Evolutionary conservation across 2,113 vertebrate species (phyloP).

Genomic region (Grantiella picta): DNA sequence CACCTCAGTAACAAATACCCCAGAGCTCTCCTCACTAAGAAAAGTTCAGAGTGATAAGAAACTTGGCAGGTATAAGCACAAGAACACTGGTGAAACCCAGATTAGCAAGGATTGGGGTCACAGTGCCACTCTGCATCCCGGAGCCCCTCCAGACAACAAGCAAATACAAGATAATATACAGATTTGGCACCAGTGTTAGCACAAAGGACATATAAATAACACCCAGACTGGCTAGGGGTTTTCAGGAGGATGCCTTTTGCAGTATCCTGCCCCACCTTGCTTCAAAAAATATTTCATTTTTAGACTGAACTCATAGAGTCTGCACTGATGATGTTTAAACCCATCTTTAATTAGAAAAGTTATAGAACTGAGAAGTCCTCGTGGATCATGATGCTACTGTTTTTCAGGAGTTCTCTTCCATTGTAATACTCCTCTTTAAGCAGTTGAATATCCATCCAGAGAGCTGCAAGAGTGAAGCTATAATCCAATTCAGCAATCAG

Average conservation of each 20-base stretch:
- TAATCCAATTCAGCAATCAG: not conserved
- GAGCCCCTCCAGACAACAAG: not conserved
- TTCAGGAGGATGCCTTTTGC: not conserved
- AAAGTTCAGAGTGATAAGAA: not conserved
- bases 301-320: not conserved
- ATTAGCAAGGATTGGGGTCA: not conserved
- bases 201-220: not conserved
- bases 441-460: not conserved
- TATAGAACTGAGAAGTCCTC: not conserved
- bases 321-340: not conserved
- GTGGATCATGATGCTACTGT: not conserved
- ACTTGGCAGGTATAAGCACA: not conserved
- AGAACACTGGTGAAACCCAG: not conserved
- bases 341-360: not conserved
- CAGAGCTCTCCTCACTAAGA: not conserved
- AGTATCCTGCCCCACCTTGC: not conserved
- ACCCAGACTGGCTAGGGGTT: not conserved
- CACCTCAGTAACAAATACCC: not conserved
- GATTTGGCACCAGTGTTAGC: not conserved
- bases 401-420: not conserved
- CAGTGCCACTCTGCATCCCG: accelerated
- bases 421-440: not conserved
- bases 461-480: not conserved
- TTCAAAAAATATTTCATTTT: not conserved
- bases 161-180: not conserved